Evolutionary conservation across 2,113 vertebrate species (phyloP), one percentile per base, ranked within the genome.

Genomic region (Caranx ignobilis): DNA sequence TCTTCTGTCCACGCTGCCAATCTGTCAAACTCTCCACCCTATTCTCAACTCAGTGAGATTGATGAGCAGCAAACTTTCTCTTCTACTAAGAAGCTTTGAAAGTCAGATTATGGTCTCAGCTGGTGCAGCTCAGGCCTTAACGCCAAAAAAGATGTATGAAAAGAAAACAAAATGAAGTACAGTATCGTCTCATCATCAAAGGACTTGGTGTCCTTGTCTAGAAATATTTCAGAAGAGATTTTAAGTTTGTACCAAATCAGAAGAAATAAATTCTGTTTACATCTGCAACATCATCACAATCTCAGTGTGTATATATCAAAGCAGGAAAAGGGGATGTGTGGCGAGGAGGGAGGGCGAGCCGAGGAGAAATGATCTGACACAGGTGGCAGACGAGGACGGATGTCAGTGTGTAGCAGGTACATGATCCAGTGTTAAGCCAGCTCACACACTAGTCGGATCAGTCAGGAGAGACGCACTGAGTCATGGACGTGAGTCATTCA

Each of bases 401-500:
- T 34, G 43, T 39, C 57, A 18, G 56, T 18, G 18, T 61, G 31
- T 18, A 3, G 16, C 35, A 67, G 62, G 43, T 60, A 41, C 54
- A 13, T 13, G 70, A 67, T 67, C 62, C 31, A 31, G 37, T 18
- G 13, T 12, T 13, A 1, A 71, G 7, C 21, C 63, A 35, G 35
- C 54, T 74, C 62, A 68, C 4, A 56, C 8, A 1, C 21, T 32
- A 19, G 8, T 0, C 19, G 15, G 34, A 16, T 1, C 26, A 1
- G 8, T 48, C 13, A 50, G 67, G 12, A 61, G 12, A 5, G 61
- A 67, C 32, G 63, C 11, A 26, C 8, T 41, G 39, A 41, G 39
- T 41, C 39, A 9, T 10, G 39, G 39, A 41, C 39, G 8, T 41
- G 81, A 78, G 39, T 57, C 73, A 35, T 34, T 60, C 62, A 32